A percentile compares a stretch with the other conserved stretches of the same genome.
phyloP scores from a whole-genome alignment of 2,797 vertebrate genomes.

The Hypotaenidia philippensis region DNA sequence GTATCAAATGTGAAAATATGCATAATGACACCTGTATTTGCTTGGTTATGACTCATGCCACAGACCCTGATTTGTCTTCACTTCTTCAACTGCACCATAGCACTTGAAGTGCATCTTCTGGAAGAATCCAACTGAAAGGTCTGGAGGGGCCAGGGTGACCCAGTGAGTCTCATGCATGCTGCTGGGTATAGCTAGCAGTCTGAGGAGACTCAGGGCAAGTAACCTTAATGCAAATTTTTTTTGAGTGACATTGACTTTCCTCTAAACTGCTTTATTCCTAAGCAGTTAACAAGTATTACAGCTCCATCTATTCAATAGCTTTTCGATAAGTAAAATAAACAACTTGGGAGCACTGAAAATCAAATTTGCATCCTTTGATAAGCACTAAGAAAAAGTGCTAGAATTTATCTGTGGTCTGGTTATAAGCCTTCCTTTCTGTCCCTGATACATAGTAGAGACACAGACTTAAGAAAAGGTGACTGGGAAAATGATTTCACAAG shows the following conservation, averaged over 20 bases:
- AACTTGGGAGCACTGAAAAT: neutral
- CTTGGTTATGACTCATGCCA: neutral
- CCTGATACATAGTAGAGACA: neutral
- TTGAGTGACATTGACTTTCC: neutral
- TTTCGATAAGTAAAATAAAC: neutral
- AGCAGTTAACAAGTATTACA: neutral
- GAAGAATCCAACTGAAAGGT: neutral
- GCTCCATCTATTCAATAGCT: neutral
- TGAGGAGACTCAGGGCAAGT: neutral
- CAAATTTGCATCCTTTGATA: neutral
- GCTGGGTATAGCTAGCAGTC: neutral
- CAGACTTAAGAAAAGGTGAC: neutral
- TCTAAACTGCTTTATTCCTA: neutral
- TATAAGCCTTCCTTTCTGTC: neutral
- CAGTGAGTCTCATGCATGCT: accelerated
- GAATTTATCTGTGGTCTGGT: neutral
- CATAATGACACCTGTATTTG: neutral
- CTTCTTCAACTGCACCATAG: neutral
- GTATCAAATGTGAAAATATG: neutral
- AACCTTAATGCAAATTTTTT: neutral
- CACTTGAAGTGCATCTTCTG: neutral
- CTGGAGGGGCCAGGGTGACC: neutral
- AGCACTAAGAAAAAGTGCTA: neutral
- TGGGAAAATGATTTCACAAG: neutral
- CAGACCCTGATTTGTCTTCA: neutral